phyloP scores from a whole-genome alignment of 2,113 vertebrate species.

The Paedocypris sp. region DNA sequence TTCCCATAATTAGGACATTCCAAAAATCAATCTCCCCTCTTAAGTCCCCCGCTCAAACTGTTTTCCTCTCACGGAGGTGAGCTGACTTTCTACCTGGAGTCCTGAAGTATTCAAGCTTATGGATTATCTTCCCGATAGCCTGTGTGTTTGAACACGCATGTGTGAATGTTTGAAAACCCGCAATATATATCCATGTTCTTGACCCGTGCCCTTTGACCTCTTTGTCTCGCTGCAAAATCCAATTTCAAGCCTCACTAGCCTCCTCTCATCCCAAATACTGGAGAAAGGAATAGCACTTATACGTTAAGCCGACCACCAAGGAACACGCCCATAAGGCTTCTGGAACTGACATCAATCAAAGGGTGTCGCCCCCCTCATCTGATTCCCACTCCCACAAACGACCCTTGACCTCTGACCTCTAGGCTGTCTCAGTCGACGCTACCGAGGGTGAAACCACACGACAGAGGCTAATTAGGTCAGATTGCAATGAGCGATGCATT shows the following conservation, averaged over 20 bases:
- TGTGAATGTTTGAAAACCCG: too few species aligned
- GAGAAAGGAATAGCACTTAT: conserved; percentile 26
- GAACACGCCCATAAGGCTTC: not conserved
- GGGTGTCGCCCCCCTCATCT: not conserved
- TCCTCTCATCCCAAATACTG: conserved; percentile 18
- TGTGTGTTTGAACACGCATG: conserved; percentile 12
- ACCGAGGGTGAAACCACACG: conserved; percentile 48
- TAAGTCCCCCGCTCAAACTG: conserved; percentile 22
- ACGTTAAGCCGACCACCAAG: not conserved
- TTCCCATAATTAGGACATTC: conserved; percentile 44
- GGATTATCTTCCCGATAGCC: not conserved
- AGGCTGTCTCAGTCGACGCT: conserved; percentile 26
- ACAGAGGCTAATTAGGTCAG: conserved; percentile 54
- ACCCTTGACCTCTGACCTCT: conserved; percentile 44
- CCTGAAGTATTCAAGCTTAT: not conserved
- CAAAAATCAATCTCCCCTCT: conserved; percentile 29
- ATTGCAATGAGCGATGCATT: conserved; percentile 48
- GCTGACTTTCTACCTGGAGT: not conserved
- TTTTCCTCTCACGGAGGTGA: conserved; percentile 29
- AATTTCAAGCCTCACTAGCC: conserved; percentile 39
- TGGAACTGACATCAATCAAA: conserved; percentile 37
- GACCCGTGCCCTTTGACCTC: conserved; percentile 32
- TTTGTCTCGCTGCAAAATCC: conserved; percentile 40
- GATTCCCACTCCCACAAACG: conserved; percentile 32
- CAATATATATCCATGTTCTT: not conserved